phyloP scores from a whole-genome alignment of 2,113 vertebrate species.

The Macquaria australasica region DNA sequence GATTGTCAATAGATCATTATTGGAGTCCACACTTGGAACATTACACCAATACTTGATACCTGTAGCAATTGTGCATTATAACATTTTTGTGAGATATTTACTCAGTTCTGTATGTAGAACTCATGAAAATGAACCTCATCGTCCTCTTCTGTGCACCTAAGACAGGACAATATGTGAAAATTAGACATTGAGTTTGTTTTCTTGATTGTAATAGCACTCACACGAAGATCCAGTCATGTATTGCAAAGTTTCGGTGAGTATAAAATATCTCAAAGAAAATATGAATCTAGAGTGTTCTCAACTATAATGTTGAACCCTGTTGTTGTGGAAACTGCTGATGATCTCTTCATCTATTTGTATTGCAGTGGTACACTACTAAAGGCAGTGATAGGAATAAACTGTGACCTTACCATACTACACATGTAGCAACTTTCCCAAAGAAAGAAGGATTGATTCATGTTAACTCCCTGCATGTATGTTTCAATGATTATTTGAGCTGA shows the following conservation, averaged over 20 bases:
- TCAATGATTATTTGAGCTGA: neutral
- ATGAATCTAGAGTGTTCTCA: neutral
- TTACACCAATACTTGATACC: neutral
- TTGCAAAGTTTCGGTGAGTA: neutral
- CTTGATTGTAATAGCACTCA: too few species aligned
- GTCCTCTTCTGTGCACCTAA: neutral
- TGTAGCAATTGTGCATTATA: neutral
- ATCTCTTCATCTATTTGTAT: neutral
- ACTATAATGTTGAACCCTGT: neutral
- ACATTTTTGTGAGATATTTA: neutral
- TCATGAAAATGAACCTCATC: neutral
- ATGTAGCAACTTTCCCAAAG: neutral
- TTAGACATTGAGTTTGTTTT: too few species aligned
- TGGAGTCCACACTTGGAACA: neutral
- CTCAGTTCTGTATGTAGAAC: accelerated
- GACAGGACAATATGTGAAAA: neutral
- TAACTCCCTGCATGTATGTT: neutral
- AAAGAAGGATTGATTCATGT: neutral
- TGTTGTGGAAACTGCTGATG: neutral
- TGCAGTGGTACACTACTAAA: neutral
- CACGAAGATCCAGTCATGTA: neutral
- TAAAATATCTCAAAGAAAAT: neutral
- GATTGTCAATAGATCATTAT: neutral
- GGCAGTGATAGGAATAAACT: neutral
- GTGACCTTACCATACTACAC: neutral